Conservation (phyloP, 2,113 vertebrate species). For the Gallinago media region DNA sequence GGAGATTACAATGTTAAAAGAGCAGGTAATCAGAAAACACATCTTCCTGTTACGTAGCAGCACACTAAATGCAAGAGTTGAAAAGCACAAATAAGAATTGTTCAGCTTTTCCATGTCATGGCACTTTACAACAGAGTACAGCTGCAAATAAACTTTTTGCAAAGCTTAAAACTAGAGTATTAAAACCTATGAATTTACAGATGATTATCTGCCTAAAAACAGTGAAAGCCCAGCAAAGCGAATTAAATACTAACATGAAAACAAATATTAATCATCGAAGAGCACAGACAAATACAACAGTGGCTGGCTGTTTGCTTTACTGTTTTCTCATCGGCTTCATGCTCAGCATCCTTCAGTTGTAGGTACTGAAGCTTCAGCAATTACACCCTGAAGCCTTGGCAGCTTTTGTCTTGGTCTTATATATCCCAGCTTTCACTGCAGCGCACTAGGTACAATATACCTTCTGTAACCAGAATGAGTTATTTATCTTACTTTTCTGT, state of each 20-base stretch:
- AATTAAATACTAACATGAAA: neutral
- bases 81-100: neutral
- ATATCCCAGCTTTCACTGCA: neutral
- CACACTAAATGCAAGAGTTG: neutral
- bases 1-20: neutral
- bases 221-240: neutral
- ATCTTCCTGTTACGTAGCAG: neutral
- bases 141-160: neutral
- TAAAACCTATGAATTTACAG: neutral
- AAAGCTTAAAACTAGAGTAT: neutral
- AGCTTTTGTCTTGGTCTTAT: neutral
- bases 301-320: neutral
- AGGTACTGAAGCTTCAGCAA: neutral
- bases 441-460: neutral
- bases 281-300: neutral
- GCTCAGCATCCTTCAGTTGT: neutral
- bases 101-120: neutral
- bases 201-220: neutral
- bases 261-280: neutral
- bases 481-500: neutral
- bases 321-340: neutral
- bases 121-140: neutral
- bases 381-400: neutral
- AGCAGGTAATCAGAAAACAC: conserved; percentile 23
- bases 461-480: neutral